Evolutionary conservation across 2,888 invertebrate genomes (phyloP), one percentile per base, ranked within the genome.

Genomic region (Scotopteryx bipunctaria): DNA sequence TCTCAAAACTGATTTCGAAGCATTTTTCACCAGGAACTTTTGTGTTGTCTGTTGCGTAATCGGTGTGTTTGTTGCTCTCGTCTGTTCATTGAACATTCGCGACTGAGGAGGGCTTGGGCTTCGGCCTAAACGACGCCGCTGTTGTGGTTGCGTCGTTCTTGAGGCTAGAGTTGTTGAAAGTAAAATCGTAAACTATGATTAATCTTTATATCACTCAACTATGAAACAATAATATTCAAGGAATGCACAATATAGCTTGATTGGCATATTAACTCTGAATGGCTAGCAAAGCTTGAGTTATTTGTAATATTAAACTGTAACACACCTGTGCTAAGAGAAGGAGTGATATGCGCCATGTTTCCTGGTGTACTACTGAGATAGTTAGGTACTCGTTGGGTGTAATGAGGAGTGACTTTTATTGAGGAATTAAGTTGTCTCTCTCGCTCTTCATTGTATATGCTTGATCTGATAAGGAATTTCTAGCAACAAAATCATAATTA

Each of bases 111-210:
- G 86, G 60, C 86, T 88, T 0, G 89, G 89, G 62, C 89, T 90
- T n/a, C 89, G 82, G 6, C 89, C 89, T 11, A 90, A 74, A 1
- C 83, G 75, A 32, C 84, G 79, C 13, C 84, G 78, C 25, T 71
- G 61, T 49, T 66, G 68, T 2, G 72, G 58, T 48, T 72, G 73
- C 23, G 70, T 51, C 21, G 58, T 46, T 67, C 66, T 71, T n/a
- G 66, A 43, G 23, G 52, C 79, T 76, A 44, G 27, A 44, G 9
- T 43, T 42, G 17, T 35, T 5, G 21, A 21, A 17, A 32, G 11
- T 11, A 33, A 1, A 15, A 49, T 11, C 6, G 9, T 4, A 38
- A 36, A 40, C n/a, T 13, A 2, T 14, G 16, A 11, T 5, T 5
- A 27, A 33, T 8, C n/a, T 6, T 3, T 16, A 15, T 1, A 5